Percentiles rank a stretch among this genome's conserved stretches.
Conservation (phyloP, 1,140 invertebrate genomes). For the Ctenoplectra terminalis region DNA sequence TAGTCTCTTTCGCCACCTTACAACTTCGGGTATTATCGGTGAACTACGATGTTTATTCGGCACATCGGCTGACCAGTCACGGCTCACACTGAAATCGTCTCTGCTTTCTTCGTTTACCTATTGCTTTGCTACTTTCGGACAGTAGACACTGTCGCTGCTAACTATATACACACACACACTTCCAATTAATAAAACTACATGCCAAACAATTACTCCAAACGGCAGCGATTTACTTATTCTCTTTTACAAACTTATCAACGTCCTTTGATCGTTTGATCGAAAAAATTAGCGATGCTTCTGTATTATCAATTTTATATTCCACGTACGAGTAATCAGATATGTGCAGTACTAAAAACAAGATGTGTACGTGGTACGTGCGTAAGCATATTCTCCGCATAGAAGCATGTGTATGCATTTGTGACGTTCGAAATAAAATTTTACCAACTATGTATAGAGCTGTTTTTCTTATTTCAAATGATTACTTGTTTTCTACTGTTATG, state of each 20-base stretch:
- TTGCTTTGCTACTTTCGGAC: conserved; percentile 36
- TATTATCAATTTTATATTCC: not conserved
- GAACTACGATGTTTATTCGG: conserved; percentile 79
- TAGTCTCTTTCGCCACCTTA: conserved; percentile 70
- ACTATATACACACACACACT: not conserved
- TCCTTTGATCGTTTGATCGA: not conserved
- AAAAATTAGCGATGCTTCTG: not conserved
- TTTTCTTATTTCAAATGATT: not conserved
- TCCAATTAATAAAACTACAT: not conserved
- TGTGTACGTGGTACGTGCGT: not conserved
- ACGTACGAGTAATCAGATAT: not conserved
- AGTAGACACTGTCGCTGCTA: not conserved
- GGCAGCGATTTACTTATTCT: not conserved
- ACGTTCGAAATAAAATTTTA: not conserved
- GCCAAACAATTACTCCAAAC: not conserved
- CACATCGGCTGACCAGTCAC: conserved; percentile 74
- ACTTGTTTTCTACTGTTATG: not conserved
- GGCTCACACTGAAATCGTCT: conserved; percentile 69
- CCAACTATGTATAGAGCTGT: not conserved
- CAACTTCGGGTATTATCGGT: conserved; percentile 79
- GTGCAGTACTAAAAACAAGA: not conserved
- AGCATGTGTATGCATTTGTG: not conserved
- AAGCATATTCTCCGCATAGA: not conserved
- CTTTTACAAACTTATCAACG: not conserved
- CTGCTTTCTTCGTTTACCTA: conserved; percentile 63